Evolutionary conservation across 1,140 invertebrate species (phyloP).

Genomic region (Melanaphis sacchari): DNA sequence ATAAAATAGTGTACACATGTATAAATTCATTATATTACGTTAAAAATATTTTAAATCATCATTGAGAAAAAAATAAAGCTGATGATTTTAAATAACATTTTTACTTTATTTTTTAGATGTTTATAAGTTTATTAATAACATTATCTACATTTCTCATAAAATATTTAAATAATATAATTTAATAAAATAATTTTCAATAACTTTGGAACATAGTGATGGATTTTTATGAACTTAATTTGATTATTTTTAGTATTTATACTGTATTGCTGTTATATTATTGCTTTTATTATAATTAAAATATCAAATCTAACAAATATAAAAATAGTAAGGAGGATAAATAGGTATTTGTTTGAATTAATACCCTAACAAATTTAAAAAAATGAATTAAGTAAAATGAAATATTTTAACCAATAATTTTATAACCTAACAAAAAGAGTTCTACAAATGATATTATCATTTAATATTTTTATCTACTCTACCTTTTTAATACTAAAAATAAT

Average conservation of each 20-base stretch:
- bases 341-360: background rate
- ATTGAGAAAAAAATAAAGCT: too few species aligned
- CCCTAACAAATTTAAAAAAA: background rate
- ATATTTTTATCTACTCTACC: background rate
- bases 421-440: too few species aligned
- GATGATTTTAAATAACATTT: too few species aligned
- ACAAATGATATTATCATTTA: background rate
- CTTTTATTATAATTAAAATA: background rate
- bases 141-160: too few species aligned
- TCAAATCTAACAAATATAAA: background rate
- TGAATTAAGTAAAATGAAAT: background rate
- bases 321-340: background rate
- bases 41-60: too few species aligned
- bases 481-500: background rate
- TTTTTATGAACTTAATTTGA: background rate
- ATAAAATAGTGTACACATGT: too few species aligned
- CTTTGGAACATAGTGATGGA: background rate
- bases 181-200: background rate
- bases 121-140: too few species aligned
- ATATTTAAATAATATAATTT: background rate
- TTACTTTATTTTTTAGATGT: too few species aligned
- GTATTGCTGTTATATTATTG: background rate
- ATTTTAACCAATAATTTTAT: background rate
- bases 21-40: too few species aligned
- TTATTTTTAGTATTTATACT: background rate